Percentiles rank a stretch among this genome's conserved stretches.
These are phyloP conservation scores for Chirona hameri DNA, from an alignment of 2,888 invertebrate genomes.

Conservation along the genomic window DNA sequence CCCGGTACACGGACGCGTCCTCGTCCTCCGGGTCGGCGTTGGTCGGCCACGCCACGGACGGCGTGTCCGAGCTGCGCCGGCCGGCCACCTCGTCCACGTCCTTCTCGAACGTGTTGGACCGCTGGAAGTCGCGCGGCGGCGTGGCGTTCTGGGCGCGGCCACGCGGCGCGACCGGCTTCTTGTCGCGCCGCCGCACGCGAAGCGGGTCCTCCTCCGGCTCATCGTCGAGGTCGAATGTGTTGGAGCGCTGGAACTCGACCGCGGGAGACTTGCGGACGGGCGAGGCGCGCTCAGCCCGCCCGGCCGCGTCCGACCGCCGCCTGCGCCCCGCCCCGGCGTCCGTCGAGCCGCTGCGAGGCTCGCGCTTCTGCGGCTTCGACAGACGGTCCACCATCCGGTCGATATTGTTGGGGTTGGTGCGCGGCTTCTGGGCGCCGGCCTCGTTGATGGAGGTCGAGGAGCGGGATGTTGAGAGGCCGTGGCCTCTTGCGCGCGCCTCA, in stretches of 20 bases:
- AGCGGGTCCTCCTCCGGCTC: neutral
- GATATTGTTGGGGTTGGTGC: neutral
- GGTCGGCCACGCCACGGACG: neutral
- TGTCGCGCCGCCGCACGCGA: neutral
- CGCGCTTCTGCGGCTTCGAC: neutral
- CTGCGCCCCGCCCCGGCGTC: neutral
- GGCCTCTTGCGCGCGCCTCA: neutral
- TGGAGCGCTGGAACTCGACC: neutral
- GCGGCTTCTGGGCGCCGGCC: neutral
- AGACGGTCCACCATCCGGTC: conserved; percentile 10
- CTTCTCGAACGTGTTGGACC: conserved; percentile 6
- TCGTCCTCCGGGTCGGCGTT: neutral
- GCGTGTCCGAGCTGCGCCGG: neutral
- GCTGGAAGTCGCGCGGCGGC: neutral
- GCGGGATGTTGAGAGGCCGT: neutral
- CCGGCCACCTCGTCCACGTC: neutral
- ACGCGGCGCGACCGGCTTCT: neutral
- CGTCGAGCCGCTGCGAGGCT: neutral
- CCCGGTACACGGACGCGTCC: neutral
- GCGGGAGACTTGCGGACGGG: neutral
- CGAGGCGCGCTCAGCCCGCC: neutral
- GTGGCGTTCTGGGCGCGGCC: neutral
- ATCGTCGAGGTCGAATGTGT: conserved; percentile 6
- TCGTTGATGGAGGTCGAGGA: conserved; percentile 3
- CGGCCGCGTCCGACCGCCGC: neutral